These are phyloP conservation scores for Pyrrhosoma nymphula DNA, from an alignment of 2,888 invertebrate genomes.

Conservation along the genomic window DNA sequence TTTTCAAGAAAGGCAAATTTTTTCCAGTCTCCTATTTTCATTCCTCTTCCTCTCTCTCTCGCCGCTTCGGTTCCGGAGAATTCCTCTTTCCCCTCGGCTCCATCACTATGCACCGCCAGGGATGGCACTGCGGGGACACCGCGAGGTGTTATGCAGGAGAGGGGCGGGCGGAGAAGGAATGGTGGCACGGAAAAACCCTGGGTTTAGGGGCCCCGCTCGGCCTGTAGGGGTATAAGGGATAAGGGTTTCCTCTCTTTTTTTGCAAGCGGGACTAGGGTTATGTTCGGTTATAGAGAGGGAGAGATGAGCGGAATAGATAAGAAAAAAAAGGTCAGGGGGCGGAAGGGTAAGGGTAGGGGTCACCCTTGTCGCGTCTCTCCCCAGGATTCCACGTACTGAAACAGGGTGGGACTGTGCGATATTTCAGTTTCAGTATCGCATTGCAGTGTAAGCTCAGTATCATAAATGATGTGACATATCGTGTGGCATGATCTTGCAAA, in stretches of 20 bases:
- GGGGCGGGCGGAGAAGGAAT: background rate
- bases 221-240: background rate
- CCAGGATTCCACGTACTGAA: too few relatives aligned
- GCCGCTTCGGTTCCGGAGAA: background rate
- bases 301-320: conserved; percentile 6
- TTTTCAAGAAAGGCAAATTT: too few relatives aligned
- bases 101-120: conserved; percentile 13
- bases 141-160: background rate
- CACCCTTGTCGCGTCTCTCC: background rate
- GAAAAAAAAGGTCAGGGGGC: background rate
- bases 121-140: background rate
- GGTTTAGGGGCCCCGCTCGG: background rate
- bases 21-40: too few relatives aligned
- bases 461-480: too few relatives aligned
- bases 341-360: background rate
- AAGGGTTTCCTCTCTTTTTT: background rate
- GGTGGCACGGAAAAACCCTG: background rate
- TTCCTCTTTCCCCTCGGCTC: background rate
- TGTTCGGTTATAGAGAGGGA: background rate
- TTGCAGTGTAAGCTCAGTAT: too few relatives aligned
- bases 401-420: too few relatives aligned
- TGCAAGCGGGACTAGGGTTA: background rate
- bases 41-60: background rate
- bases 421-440: too few relatives aligned
- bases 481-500: too few relatives aligned